Base-by-base conservation (phyloP, 2,888 invertebrate genomes). In the Macropis europaea region DNA sequence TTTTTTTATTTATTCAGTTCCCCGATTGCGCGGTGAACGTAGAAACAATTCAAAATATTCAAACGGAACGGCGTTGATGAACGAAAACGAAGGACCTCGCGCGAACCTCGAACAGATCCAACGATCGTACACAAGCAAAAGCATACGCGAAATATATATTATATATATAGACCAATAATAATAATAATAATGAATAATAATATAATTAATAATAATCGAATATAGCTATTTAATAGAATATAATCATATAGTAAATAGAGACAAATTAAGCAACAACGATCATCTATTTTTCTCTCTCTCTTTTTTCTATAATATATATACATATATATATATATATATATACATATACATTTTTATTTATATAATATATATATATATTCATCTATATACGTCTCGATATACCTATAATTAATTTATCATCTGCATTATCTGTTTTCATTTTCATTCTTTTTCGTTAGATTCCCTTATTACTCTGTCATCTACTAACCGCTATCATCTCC, bases 201-300 rank as follows among this genome's bases (percentile, higher is more conserved):
- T 79, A 77, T 77, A 77, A 64, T 63, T 61, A 59, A 77, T 79
- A 79, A 83, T 84, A 74, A 84, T 75, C 30, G 48, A 60, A 85
- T 88, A 89, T 86, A 89, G 82, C 85, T 89, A 89, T 89, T 82
- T 71, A 88, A 90, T 89, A 88, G 84, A 90, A 90, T 89, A 88
- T 88, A 86, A 88, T 86, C 83, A 89, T 88, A 86, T 89, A 89
- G 86, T 86, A 88, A 89, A 88, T 88, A 89, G 85, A 88, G 84
- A 85, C 87, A 89, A 90, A 89, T 89, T 83, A 90, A 89, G 89
- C 88, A 89, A 89, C 89, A 90, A 89, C 85, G 87, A 86, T 87
- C 82, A 83, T 80, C 61, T 79, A 68, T 70, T 64, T 42, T 19
- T 24, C 22, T 45, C 40, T 38, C 15, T 38, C 22, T 53, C 6